These are phyloP conservation scores for Crambe crambe DNA, from an alignment of 37 sponge, comb jelly and placozoan genomes.

Conservation along the genomic window DNA sequence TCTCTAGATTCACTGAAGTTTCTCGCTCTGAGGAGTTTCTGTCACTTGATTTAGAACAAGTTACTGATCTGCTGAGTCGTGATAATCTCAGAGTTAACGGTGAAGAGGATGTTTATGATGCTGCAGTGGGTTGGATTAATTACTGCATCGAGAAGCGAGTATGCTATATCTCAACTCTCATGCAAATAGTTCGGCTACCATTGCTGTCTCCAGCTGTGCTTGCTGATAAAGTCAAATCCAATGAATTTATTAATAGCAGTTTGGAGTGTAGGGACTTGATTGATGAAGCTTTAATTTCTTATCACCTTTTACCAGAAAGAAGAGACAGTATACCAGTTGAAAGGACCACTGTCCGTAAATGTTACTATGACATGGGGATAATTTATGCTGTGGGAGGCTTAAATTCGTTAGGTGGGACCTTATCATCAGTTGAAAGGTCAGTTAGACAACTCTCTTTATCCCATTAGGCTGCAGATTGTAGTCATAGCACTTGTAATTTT, in stretches of 20 bases:
- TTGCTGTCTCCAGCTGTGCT: slow-evolving; percentile 44
- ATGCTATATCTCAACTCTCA: slow-evolving; percentile 6
- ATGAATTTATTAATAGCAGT: slow-evolving; percentile 19
- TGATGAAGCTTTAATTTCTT: slow-evolving; percentile 54
- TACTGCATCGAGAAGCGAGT: background rate
- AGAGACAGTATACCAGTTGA: slow-evolving; percentile 20
- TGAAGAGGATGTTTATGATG: slow-evolving; percentile 67
- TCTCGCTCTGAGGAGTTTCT: slow-evolving; percentile 52
- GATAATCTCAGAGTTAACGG: slow-evolving; percentile 36
- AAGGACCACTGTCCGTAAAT: slow-evolving; percentile 15
- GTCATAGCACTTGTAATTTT: too few relatives aligned
- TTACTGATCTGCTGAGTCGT: slow-evolving; percentile 12
- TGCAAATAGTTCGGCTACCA: slow-evolving; percentile 49
- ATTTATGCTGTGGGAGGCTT: slow-evolving; percentile 76
- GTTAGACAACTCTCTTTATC: too few relatives aligned
- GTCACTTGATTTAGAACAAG: background rate
- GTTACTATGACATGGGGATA: slow-evolving; percentile 25
- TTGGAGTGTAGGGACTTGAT: slow-evolving; percentile 65
- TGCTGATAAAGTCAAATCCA: slow-evolving; percentile 39
- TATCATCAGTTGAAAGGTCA: slow-evolving; percentile 66
- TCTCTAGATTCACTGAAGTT: slow-evolving; percentile 51
- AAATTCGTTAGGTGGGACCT: slow-evolving; percentile 35
- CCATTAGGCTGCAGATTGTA: too few relatives aligned
- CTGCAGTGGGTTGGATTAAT: slow-evolving; percentile 43
- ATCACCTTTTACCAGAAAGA: slow-evolving; percentile 57